Evolutionary conservation across 1,140 invertebrate species (phyloP), one percentile per base, ranked within the genome.

Genomic region (Tetragonula clypearis): DNA sequence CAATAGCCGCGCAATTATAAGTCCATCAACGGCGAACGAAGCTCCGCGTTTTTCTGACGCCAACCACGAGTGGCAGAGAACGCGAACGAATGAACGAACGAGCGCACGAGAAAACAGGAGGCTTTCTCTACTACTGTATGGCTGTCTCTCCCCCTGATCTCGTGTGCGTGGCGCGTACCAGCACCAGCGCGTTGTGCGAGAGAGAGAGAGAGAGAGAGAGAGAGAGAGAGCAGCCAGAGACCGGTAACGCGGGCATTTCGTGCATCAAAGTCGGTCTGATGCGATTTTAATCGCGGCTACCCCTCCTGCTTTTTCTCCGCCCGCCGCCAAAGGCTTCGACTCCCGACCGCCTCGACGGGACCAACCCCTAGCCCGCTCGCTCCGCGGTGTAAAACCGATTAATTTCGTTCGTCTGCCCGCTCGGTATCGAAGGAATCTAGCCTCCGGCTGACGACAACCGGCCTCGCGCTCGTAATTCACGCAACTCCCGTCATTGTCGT

Each of bases 1-100:
- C 83, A 90, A 86, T 87, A 90, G 91, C 87, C 81, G 90, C 86
- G 92, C 92, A 94, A 94, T 94, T 94, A 94, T 93, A 93, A 93
- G 90, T 81, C 88, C 93, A 93, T 94, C 91, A 93, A 91, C 79
- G 86, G 79, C 82, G 66, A 86, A 86, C 86, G 78, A 85, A 89
- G 90, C 92, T 90, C 86, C 89, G 84, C 79, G 90, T 91, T 92
- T 93, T 93, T 93, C 88, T 90, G 79, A 87, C 84, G 62, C 69
- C 80, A 65, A 74, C 79, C 71, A 79, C 79, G 87, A 66, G 71
- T 65, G 55, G 68, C 60, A 66, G 71, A 65, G 30, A 81, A 49
- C 41, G 6, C 41, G 73, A 87, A 79, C 79, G 82, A 41, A 58
- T 8, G 41, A 49, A 49, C 41, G 82, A 75, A 75, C 53, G 53